Evolutionary conservation across 2,888 invertebrate genomes (phyloP).

Genomic region (Formica aserva): DNA sequence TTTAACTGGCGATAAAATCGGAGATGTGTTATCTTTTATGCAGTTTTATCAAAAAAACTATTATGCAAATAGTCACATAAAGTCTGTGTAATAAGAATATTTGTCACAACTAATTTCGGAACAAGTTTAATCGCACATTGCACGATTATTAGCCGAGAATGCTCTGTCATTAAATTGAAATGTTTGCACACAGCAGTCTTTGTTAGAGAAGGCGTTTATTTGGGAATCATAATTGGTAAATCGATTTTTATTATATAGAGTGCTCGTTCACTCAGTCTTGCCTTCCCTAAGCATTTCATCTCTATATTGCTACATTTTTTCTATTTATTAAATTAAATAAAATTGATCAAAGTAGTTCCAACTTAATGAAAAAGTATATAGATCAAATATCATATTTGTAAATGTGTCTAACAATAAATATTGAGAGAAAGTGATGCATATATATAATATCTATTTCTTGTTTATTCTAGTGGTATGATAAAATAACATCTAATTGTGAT

Average conservation of each 20-base stretch:
- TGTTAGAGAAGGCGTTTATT: constrained; percentile 53
- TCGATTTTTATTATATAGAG: constrained; percentile 51
- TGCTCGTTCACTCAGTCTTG: constrained; percentile 23
- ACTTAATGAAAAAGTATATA: not conserved
- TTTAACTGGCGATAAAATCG: too few relatives aligned
- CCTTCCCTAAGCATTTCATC: not conserved
- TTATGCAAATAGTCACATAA: not conserved
- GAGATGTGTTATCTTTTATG: too few relatives aligned
- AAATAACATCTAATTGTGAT: not conserved
- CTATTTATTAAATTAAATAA: constrained; percentile 23
- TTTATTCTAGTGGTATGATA: not conserved
- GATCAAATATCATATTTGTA: not conserved
- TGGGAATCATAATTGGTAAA: constrained; percentile 37
- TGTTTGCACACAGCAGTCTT: constrained; percentile 22
- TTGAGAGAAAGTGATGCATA: not conserved
- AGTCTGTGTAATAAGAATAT: not conserved
- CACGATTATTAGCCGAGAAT: constrained; percentile 2
- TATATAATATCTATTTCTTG: not conserved
- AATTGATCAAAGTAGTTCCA: not conserved
- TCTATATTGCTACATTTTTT: not conserved
- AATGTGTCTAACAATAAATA: too few relatives aligned
- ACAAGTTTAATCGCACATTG: not conserved
- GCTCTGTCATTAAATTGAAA: constrained; percentile 44
- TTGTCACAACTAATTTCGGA: constrained; percentile 9
- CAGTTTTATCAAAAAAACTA: too few relatives aligned